Base-by-base conservation (phyloP, 2,113 vertebrate genomes). In the Mustelus asterias region DNA sequence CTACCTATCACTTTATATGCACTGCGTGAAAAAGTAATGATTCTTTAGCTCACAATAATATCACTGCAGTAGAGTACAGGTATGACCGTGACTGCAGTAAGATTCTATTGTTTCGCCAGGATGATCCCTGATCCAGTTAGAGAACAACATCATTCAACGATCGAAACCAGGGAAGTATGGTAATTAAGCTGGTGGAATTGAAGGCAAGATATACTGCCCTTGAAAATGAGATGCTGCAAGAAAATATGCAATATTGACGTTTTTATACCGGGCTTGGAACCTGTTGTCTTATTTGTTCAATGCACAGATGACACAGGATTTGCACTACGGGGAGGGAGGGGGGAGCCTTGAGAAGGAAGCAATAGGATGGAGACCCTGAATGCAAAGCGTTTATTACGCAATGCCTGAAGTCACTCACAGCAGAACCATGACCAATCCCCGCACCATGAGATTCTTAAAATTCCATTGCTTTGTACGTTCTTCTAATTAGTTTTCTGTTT, bases 401-500 rank as follows among this genome's bases (percentile, higher is more conserved):
- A 48, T 44, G 92, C 65, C 33, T 94, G 63, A 37, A 94, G 92
- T 94, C 92, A 94, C 69, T 94, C 67, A 26, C 92, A 44, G 92
- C 37, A 44, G 3, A 94, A 69, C 67, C 94, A 72, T 95, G 94
- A 95, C 94, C 72, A 95, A 95, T 95, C 41, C 44, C 69, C 94
- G 5, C 94, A 33, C 94, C 94, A 54, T 44, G 94, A 95, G 94
- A 95, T 95, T 95, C 94, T 95, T 95, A 95, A 95, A 95, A 95
- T 95, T 95, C 94, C 94, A 76, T 60, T 76, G 94, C 94, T 70
- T 95, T 76, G 29, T 72, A 54, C 67, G 41, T 95, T 76, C 94
- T 69, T 95, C 67, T 95, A 95, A 95, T 95, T 95, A 76, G 94
- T 72, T 95, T 95, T 95, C 94, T 95, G 94, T 95, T 95, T 95